These are phyloP conservation scores for Druon quercuslanigerum DNA, from an alignment of 1,140 invertebrate genomes.

Conservation along the genomic window DNA sequence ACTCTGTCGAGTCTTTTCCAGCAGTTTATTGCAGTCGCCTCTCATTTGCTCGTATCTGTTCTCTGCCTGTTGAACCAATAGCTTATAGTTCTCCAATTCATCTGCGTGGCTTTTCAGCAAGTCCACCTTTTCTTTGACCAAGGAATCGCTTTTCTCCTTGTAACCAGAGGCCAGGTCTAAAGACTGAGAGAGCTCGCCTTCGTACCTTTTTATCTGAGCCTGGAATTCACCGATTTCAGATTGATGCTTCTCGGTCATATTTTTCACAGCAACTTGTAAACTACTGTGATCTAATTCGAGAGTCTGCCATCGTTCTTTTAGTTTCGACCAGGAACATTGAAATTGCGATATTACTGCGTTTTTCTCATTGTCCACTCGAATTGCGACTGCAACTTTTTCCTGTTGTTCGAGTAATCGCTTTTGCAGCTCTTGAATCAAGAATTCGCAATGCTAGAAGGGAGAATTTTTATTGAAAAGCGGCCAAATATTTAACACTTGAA, in stretches of 20 bases:
- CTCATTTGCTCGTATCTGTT: conserved; percentile 63
- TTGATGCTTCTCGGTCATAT: conserved; percentile 64
- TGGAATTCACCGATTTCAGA: conserved; percentile 60
- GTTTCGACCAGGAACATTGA: conserved; percentile 76
- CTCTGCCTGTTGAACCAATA: conserved; percentile 65
- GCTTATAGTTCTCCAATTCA: conserved; percentile 70
- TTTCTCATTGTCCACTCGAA: conserved; percentile 85
- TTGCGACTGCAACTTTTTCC: conserved; percentile 85
- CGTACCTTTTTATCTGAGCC: conserved; percentile 78
- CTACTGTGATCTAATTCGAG: conserved; percentile 70
- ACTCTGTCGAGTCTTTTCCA: conserved; percentile 60
- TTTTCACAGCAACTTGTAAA: conserved; percentile 64
- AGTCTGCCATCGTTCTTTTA: conserved; percentile 70
- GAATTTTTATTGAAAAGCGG: no score
- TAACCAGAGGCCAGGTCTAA: conserved; percentile 80
- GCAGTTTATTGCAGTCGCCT: conserved; percentile 63
- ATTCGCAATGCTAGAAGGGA: conserved; percentile 82
- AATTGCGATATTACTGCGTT: conserved; percentile 82
- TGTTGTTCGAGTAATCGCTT: conserved; percentile 84
- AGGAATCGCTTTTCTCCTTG: conserved; percentile 80
- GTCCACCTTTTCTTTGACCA: conserved; percentile 76
- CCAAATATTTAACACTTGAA: no score
- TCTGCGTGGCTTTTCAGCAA: conserved; percentile 64
- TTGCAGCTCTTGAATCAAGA: conserved; percentile 84
- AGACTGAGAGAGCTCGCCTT: conserved; percentile 81